Percentiles rank a stretch among this genome's conserved stretches.
Conservation (phyloP, 2,888 invertebrate species). For the Pachymerium ferrugineum region DNA sequence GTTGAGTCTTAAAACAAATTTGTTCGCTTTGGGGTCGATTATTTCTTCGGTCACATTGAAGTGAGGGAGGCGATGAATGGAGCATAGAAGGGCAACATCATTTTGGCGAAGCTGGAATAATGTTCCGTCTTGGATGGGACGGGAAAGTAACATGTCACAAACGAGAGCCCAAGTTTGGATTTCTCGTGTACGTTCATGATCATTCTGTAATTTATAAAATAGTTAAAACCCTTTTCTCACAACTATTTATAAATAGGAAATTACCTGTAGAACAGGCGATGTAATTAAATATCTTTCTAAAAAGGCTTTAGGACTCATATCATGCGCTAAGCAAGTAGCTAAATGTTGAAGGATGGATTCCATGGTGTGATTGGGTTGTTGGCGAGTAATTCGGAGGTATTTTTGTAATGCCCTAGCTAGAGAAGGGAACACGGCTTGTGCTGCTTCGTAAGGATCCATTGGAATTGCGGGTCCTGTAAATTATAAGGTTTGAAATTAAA, state of each 20-base stretch:
- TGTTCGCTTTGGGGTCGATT: conserved; percentile 90
- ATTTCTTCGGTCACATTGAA: conserved; percentile 93
- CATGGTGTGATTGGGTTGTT: conserved; percentile 92
- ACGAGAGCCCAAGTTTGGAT: conserved; percentile 95
- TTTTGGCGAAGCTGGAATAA: conserved; percentile 89
- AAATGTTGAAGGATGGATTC: conserved; percentile 87
- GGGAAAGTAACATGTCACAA: conserved; percentile 82
- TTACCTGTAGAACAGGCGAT: conserved; percentile 69
- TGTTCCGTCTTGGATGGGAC: conserved; percentile 74
- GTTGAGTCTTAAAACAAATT: conserved; percentile 86
- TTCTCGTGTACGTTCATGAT: conserved; percentile 65
- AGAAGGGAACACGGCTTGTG: conserved; percentile 95
- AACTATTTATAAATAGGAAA: conserved; percentile 2
- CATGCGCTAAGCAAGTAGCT: conserved; percentile 84
- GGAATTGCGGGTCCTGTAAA: conserved; percentile 65
- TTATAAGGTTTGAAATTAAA: neutral
- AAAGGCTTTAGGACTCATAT: conserved; percentile 90
- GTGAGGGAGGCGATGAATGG: conserved; percentile 79
- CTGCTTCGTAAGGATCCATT: conserved; percentile 92
- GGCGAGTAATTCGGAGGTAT: conserved; percentile 87
- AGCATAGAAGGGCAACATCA: conserved; percentile 84
- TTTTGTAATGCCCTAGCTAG: conserved; percentile 94
- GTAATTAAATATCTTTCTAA: conserved; percentile 86
- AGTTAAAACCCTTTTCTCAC: neutral
- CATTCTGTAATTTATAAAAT: conserved; percentile 55